Evolutionary conservation across 2,888 invertebrate genomes (phyloP).

Genomic region (Crocallis elinguaria): DNA sequence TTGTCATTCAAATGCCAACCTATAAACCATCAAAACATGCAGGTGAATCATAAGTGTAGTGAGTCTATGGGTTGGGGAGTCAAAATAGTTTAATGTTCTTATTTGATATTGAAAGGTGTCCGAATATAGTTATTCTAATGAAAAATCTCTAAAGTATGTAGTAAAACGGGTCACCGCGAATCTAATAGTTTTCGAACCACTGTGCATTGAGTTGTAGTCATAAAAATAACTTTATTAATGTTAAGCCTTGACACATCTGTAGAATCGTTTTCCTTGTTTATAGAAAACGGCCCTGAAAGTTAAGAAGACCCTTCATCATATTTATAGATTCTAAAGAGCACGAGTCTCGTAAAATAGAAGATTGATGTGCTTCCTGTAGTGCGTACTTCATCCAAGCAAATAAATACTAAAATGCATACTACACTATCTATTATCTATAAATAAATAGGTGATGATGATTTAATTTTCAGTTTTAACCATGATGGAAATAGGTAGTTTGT

Average conservation of each 20-base stretch:
- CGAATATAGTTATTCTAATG: too few species aligned
- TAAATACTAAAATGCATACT: constrained; percentile 6
- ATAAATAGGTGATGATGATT: not conserved
- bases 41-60: too few species aligned
- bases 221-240: constrained; percentile 63
- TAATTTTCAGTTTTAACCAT: not conserved
- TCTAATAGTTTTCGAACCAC: constrained; percentile 32
- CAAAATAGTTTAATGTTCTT: too few species aligned
- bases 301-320: constrained; percentile 56
- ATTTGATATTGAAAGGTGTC: too few species aligned
- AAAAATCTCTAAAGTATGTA: not conserved
- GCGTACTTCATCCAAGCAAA: constrained; percentile 15
- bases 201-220: constrained; percentile 41
- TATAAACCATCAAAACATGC: too few species aligned
- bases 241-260: constrained; percentile 63
- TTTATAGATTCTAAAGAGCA: constrained; percentile 47
- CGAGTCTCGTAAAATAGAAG: constrained; percentile 35
- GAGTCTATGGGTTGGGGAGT: too few species aligned
- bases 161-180: constrained; percentile 1
- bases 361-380: constrained; percentile 36
- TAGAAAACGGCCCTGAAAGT: constrained; percentile 58
- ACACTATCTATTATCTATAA: not conserved
- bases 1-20: too few species aligned
- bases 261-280: constrained; percentile 70
- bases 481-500: too few species aligned